phyloP scores from a whole-genome alignment of 1,140 invertebrate species.

The Eumeta japonica region DNA sequence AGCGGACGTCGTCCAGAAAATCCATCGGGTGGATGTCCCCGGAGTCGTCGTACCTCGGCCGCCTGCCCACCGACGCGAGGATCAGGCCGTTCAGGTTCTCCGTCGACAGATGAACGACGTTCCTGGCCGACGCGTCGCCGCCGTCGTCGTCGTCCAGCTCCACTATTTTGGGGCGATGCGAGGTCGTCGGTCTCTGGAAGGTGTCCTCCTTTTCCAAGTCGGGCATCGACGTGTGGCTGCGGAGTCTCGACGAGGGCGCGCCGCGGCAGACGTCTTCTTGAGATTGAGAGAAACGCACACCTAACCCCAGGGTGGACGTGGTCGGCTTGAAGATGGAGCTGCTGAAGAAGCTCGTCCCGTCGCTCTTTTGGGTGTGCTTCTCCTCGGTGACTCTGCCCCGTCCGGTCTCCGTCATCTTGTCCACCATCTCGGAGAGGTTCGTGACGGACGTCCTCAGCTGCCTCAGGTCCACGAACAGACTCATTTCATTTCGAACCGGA shows the following conservation, averaged over 20 bases:
- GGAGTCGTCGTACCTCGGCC: constrained; percentile 43
- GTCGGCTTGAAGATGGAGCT: constrained; percentile 40
- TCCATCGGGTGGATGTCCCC: constrained; percentile 47
- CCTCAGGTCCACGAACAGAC: constrained; percentile 48
- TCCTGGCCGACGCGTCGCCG: constrained; percentile 13
- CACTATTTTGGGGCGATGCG: constrained; percentile 30
- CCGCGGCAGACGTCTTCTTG: constrained; percentile 43
- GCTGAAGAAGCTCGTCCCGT: constrained; percentile 12
- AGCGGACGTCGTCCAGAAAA: constrained; percentile 43
- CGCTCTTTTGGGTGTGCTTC: constrained; percentile 5
- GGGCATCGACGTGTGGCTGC: constrained; percentile 46
- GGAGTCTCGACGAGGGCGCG: constrained; percentile 42
- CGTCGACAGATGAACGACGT: constrained; percentile 22
- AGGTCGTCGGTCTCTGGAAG: constrained; percentile 21
- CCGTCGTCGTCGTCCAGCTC: constrained; percentile 37
- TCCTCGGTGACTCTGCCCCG: constrained; percentile 23
- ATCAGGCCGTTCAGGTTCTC: constrained; percentile 42
- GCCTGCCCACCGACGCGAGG: constrained; percentile 32
- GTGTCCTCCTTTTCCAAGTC: constrained; percentile 40
- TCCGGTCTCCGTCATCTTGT: constrained; percentile 40
- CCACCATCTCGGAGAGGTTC: constrained; percentile 49
- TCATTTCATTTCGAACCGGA: constrained; percentile 37
- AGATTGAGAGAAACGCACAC: constrained; percentile 42
- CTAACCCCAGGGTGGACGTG: constrained; percentile 41
- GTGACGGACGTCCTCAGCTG: constrained; percentile 48